Base-by-base conservation (phyloP, 2,113 vertebrate species). In the Hippocampus comes region DNA sequence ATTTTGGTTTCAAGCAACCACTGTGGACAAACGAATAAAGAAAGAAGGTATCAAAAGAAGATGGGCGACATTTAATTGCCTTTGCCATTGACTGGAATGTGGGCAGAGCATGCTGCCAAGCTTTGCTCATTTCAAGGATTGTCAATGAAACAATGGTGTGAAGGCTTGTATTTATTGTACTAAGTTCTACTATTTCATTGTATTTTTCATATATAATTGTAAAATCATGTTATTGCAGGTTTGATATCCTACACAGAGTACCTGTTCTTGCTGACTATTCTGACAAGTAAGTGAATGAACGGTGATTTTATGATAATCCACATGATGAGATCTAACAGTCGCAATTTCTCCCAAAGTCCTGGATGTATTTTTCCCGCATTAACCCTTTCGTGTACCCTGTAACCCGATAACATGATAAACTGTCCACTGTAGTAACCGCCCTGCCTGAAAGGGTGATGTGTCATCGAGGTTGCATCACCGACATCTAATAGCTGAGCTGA, bases 211-310 rank as follows among this genome's bases (percentile, higher is more conserved):
- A 18, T 66, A 27, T 20, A 41, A 25, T 10, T 74, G 38, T 21
- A 9, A 14, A 9, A 10, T 10, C 9, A 38, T 63, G 41, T 42
- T 15, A 34, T 46, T 27, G 53, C 90, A 99, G 97, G 97, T n/a
- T 74, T 99, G 79, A 96, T 99, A 76, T 98, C 97, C 49, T 99
- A 99, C 81, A 96, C 95, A 0, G 97, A 99, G 74, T 98, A 99
- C 85, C 91, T 99, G 27, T 99, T 99, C 89, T 89, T 99, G 91
- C 92, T 99, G 84, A 98, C 97, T 8, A 95, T 99, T 80, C 89
- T 99, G 63, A 99, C 94, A 0, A 99, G 97, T 99, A 93, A 96
- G 97, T 73, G 17, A 3, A 46, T n/a, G 17, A 49, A 49, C 48
- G 3, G 14, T 49, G 14, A 17, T 49, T 49, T 49, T 18, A 15